Base-by-base conservation (phyloP, 2,113 vertebrate genomes). In the Sebastes fasciatus region DNA sequence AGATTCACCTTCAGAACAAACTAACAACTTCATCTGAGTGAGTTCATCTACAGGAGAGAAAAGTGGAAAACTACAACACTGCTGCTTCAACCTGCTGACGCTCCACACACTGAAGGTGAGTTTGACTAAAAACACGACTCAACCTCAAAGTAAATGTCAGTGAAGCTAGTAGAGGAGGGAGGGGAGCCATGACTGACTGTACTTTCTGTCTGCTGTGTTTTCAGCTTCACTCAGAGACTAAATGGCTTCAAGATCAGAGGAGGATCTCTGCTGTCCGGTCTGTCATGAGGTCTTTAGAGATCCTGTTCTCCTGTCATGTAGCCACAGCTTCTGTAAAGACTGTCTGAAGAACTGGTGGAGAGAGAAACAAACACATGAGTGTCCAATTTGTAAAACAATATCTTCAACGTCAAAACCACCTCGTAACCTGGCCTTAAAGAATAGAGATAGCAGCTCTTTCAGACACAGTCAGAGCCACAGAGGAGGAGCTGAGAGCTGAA, bases 211-310 rank as follows among this genome's bases (percentile, higher is more conserved):
- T 23, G 23, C 23, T 23, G 21, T 26, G 43, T 68, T 66, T 84
- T 79, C 46, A 61, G 61, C 14, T 71, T 46, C 54, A 51, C 46
- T 73, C 68, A 10, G 17, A 68, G 40, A 57, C 48, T 0, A 54
- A 10, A 84, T 84, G 76, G 55, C 57, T 57, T 77, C 66, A 8
- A 46, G 58, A 5, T 58, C 58, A n/a, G n/a, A n/a, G n/a, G n/a
- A n/a, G n/a, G n/a, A n/a, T n/a, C n/a, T n/a, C n/a, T n/a, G n/a
- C n/a, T n/a, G n/a, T n/a, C n/a, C n/a, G 16, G 13, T 83, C 51
- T 83, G 80, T 75, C 17, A 17, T 1, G 74, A 83, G 0, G n/a
- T 77, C 66, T 72, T 71, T 13, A 67, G 13, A 23, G 8, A 81
- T 11, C 79, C 79, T 49, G 67, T 70, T 19, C 0, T 70, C 19